phyloP scores from a whole-genome alignment of 2,888 invertebrate genomes.

The Chrysopilus asiliformis region DNA sequence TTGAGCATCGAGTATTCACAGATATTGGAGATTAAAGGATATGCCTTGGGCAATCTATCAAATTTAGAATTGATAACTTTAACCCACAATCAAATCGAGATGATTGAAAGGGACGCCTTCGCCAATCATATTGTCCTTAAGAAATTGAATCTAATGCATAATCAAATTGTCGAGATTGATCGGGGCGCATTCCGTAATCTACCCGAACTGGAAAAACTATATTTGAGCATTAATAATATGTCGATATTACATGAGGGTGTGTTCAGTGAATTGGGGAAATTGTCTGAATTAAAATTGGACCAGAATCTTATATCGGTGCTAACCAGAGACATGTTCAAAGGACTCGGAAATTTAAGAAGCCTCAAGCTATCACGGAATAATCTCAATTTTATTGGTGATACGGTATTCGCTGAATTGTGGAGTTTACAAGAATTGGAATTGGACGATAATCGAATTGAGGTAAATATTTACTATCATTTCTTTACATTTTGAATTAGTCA shows the following conservation, averaged over 20 bases:
- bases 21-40: slow-evolving; percentile 53
- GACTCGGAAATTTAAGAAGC: slow-evolving; percentile 56
- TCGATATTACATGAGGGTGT: slow-evolving; percentile 73
- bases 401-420: slow-evolving; percentile 66
- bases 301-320: slow-evolving; percentile 60
- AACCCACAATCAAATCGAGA: slow-evolving; percentile 55
- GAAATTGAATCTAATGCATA: slow-evolving; percentile 58
- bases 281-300: slow-evolving; percentile 70
- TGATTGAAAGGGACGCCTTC: slow-evolving; percentile 54
- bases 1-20: slow-evolving; percentile 60
- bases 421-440: slow-evolving; percentile 55
- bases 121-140: slow-evolving; percentile 57
- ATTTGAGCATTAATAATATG: slow-evolving; percentile 75
- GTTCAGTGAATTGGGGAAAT: slow-evolving; percentile 55
- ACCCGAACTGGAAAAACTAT: slow-evolving; percentile 57
- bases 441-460: slow-evolving; percentile 53
- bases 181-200: slow-evolving; percentile 59
- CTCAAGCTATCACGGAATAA: slow-evolving; percentile 62
- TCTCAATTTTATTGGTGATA: slow-evolving; percentile 63
- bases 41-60: slow-evolving; percentile 61
- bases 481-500: too few relatives aligned
- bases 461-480: too few relatives aligned
- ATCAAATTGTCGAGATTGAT: slow-evolving; percentile 60
- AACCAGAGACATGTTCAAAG: slow-evolving; percentile 64
- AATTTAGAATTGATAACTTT: slow-evolving; percentile 52